A percentile compares a stretch with the other conserved stretches of the same genome.
These are phyloP conservation scores for Graphium colonna DNA, from an alignment of 2,888 invertebrate species.

Conservation along the genomic window DNA sequence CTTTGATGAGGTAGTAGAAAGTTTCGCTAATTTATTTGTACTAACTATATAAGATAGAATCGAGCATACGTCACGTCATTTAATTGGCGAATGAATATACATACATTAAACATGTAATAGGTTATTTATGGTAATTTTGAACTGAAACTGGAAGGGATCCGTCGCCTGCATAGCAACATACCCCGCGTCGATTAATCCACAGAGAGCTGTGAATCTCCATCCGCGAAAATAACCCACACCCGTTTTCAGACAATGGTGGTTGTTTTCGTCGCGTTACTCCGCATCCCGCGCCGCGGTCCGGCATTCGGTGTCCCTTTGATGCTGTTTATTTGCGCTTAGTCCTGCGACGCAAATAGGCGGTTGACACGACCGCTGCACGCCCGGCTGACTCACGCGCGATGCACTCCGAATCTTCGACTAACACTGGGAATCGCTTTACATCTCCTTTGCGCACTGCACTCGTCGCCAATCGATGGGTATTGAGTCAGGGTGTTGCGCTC, in stretches of 20 bases:
- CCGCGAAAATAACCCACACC: slow-evolving; percentile 65
- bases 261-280: slow-evolving; percentile 64
- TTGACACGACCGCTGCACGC: slow-evolving; percentile 72
- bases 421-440: slow-evolving; percentile 50
- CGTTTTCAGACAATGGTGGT: slow-evolving; percentile 73
- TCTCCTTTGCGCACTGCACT: slow-evolving; percentile 29
- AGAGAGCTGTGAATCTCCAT: slow-evolving; percentile 49
- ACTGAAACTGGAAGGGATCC: background rate
- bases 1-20: background rate
- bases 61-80: background rate
- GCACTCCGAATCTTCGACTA: slow-evolving; percentile 47
- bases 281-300: slow-evolving; percentile 49
- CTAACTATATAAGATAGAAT: background rate
- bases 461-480: slow-evolving; percentile 10
- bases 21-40: background rate
- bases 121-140: background rate
- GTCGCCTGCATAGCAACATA: slow-evolving; percentile 25
- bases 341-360: slow-evolving; percentile 78
- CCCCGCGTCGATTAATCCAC: slow-evolving; percentile 19
- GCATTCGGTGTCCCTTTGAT: slow-evolving; percentile 75
- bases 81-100: background rate
- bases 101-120: background rate
- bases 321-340: slow-evolving; percentile 77
- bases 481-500: no score
- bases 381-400: slow-evolving; percentile 66